These are phyloP conservation scores for Heliangelus exortis DNA, from an alignment of 2,797 vertebrate genomes.

Conservation along the genomic window DNA sequence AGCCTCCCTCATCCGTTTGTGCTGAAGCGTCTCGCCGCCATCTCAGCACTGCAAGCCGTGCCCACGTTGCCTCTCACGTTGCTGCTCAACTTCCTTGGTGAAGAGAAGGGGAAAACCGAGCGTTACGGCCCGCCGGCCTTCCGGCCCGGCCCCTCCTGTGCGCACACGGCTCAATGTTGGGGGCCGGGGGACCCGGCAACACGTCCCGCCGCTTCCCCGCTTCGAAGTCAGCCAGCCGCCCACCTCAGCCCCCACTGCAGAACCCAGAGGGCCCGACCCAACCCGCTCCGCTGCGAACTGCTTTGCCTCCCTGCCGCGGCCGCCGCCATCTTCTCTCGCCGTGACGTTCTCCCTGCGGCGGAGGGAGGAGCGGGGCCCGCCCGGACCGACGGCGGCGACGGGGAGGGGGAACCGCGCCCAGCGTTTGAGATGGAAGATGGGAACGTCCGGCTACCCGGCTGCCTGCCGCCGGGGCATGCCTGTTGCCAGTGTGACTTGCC, in stretches of 20 bases:
- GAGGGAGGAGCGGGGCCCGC: not conserved
- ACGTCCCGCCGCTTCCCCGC: too few relatives aligned
- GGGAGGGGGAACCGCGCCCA: rapidly evolving
- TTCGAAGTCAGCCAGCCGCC: not conserved
- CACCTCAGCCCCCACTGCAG: not conserved
- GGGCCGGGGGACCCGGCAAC: too few relatives aligned
- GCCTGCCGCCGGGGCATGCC: not conserved
- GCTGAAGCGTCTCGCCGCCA: rapidly evolving
- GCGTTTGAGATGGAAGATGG: rapidly evolving
- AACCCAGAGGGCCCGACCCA: too few relatives aligned
- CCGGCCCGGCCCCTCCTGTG: too few relatives aligned
- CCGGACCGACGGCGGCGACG: too few relatives aligned
- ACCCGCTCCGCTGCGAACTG: rapidly evolving
- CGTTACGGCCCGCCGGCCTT: rapidly evolving
- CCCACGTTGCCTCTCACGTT: not conserved
- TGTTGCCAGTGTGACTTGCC: too few relatives aligned
- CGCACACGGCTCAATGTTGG: too few relatives aligned
- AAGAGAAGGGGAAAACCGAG: rapidly evolving
- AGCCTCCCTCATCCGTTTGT: rapidly evolving
- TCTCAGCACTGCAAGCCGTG: not conserved
- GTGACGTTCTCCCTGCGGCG: too few relatives aligned
- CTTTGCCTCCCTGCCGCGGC: rapidly evolving
- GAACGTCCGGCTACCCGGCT: rapidly evolving
- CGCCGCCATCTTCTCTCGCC: not conserved
- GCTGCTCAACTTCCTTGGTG: rapidly evolving